Evolutionary conservation across 2,113 vertebrate genomes (phyloP).

Genomic region (Heterotis niloticus): DNA sequence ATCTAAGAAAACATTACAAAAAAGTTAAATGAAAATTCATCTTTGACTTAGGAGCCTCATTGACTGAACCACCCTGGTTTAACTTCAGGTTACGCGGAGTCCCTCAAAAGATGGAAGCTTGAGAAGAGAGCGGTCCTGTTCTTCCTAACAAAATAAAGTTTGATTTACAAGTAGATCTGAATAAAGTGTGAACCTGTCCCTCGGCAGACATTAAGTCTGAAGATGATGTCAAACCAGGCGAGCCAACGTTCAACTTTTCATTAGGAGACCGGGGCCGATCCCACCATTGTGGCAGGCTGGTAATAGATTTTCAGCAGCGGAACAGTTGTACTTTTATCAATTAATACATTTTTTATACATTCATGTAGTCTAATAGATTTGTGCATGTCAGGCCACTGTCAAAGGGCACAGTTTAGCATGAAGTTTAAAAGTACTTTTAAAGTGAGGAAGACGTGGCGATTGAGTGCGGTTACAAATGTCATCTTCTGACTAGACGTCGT

Average conservation of each 20-base stretch:
- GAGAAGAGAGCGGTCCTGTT: too few species aligned
- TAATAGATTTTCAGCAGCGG: constrained; percentile 2
- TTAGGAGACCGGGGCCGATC: neutral
- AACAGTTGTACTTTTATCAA: neutral
- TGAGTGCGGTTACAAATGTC: too few species aligned
- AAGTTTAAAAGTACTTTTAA: constrained; percentile 9
- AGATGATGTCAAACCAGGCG: neutral
- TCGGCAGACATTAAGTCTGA: neutral
- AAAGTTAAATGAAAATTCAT: too few species aligned
- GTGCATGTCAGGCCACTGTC: constrained; percentile 15
- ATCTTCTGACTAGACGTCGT: too few species aligned
- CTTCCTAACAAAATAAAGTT: too few species aligned
- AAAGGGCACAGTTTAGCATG: constrained; percentile 20
- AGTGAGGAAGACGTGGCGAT: neutral
- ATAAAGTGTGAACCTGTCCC: too few species aligned
- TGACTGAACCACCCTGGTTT: too few species aligned
- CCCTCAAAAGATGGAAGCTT: too few species aligned
- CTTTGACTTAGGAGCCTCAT: too few species aligned
- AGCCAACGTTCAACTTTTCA: neutral
- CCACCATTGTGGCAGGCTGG: neutral
- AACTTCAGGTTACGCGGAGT: too few species aligned
- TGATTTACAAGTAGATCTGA: too few species aligned
- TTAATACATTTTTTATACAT: neutral
- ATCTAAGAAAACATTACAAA: neutral
- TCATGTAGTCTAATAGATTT: constrained; percentile 5